phyloP scores from a whole-genome alignment of 2,797 vertebrate genomes.

The Spinus olivaceus region DNA sequence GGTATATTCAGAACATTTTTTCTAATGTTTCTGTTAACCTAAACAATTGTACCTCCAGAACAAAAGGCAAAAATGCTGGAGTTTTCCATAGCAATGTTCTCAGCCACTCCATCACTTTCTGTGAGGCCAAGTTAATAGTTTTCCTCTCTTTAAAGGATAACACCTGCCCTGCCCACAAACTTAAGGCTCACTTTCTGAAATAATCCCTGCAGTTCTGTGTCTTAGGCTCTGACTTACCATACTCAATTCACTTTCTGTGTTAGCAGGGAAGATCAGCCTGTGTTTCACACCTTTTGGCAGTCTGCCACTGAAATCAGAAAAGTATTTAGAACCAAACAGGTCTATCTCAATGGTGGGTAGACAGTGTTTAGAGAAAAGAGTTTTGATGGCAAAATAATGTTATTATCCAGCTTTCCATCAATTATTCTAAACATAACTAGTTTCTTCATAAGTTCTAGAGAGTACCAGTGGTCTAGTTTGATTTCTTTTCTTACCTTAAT shows the following conservation, averaged over 20 bases:
- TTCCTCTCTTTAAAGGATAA: neutral
- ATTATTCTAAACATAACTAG: neutral
- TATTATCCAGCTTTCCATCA: neutral
- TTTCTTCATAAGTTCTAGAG: neutral
- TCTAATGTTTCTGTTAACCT: neutral
- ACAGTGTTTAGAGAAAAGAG: neutral
- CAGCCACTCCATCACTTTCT: neutral
- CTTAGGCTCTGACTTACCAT: neutral
- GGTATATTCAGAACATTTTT: neutral
- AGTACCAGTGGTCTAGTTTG: neutral
- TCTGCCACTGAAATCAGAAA: neutral
- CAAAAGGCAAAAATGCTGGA: neutral
- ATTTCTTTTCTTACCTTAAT: neutral
- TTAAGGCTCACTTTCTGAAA: neutral
- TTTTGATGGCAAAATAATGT: neutral
- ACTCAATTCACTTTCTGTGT: neutral
- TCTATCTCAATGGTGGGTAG: neutral
- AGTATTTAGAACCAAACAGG: neutral
- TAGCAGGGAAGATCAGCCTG: neutral
- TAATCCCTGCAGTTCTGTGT: neutral
- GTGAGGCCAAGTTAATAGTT: neutral
- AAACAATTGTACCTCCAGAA: neutral
- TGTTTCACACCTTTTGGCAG: neutral
- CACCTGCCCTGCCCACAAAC: neutral
- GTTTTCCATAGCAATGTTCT: neutral